Base-by-base conservation (phyloP, 1,140 invertebrate genomes). In the Lanistes nyassanus region DNA sequence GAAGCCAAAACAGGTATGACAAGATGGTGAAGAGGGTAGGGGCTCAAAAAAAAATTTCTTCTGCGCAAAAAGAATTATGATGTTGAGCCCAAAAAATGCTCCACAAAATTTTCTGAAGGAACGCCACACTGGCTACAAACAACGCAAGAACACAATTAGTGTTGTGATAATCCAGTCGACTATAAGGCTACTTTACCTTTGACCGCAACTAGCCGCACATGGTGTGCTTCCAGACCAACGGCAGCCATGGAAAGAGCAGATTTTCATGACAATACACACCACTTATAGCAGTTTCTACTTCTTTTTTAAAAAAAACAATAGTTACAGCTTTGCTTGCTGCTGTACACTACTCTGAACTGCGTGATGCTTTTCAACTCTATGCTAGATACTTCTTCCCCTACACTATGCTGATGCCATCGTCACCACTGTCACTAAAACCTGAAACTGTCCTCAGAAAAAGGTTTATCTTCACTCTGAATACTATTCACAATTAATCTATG, bases 161-260 rank as follows among this genome's bases (percentile, higher is more conserved):
- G 68, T 70, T 56, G 68, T 72, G 13, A 56, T 72, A 37, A 55
- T 56, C 21, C 21, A 60, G 55, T 72, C 9, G 19, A 56, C 11
- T 42, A 42, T 19, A 53, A 34, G 42, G 23, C 62, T 39, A 79
- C 65, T 69, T 72, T 79, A 79, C 78, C 78, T 79, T 76, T 79
- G 16, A 79, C 78, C 19, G 75, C 78, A 34, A 79, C 55, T 62
- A 79, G 74, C 23, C 69, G 74, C 56, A 79, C 75, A 47, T 68
- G 70, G 56, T n/a, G 34, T 75, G 73, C 65, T 66, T 75, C 29
- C 70, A 34, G 13, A 72, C 56, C 19, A 31, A 67, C 60, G 69
- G 42, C 68, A 67, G 69, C 68, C 51, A 56, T 55, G 68, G 51
- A 64, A 62, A 76, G 51, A 60, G 66, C 31, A 47, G n/a, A 69